These are phyloP conservation scores for Sphenodon punctatus DNA, from an alignment of 2,797 vertebrate species.

Conservation along the genomic window DNA sequence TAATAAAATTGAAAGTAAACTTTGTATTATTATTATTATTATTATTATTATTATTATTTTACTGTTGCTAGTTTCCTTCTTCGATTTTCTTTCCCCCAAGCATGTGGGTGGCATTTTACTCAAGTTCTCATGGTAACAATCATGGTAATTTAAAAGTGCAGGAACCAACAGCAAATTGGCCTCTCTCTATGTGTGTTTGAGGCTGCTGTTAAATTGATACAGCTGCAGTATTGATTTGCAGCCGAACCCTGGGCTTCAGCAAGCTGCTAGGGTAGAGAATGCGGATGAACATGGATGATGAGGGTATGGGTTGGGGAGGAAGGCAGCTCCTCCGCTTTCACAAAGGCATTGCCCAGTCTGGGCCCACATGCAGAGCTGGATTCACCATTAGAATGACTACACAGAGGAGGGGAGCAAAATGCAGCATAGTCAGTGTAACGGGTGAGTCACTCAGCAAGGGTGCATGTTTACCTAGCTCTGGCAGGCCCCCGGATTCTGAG, in stretches of 20 bases:
- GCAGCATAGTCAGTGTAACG: too few species aligned
- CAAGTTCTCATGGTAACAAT: conserved; percentile 62
- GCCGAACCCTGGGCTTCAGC: too few species aligned
- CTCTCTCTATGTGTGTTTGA: conserved; percentile 30
- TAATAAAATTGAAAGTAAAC: conserved; percentile 49
- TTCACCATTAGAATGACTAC: too few species aligned
- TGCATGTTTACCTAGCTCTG: too few species aligned
- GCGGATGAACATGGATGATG: neutral
- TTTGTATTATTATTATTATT: conserved; percentile 16
- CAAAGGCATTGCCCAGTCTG: too few species aligned
- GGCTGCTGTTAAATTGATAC: conserved; percentile 57
- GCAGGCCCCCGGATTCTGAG: too few species aligned
- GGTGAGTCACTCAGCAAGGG: too few species aligned
- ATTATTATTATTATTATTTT: conserved; percentile 19
- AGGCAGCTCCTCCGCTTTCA: neutral
- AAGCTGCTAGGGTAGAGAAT: neutral
- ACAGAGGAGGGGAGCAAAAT: too few species aligned
- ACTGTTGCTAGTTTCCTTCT: too few species aligned
- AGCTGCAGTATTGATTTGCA: conserved; percentile 33
- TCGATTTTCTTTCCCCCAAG: conserved; percentile 17
- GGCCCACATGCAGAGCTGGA: too few species aligned
- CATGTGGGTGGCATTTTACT: conserved; percentile 59
- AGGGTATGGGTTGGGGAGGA: neutral
- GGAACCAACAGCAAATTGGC: conserved; percentile 41
- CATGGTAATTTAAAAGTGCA: conserved; percentile 50